These are phyloP conservation scores for Cydia splendana DNA, from an alignment of 1,140 invertebrate species.

Conservation along the genomic window DNA sequence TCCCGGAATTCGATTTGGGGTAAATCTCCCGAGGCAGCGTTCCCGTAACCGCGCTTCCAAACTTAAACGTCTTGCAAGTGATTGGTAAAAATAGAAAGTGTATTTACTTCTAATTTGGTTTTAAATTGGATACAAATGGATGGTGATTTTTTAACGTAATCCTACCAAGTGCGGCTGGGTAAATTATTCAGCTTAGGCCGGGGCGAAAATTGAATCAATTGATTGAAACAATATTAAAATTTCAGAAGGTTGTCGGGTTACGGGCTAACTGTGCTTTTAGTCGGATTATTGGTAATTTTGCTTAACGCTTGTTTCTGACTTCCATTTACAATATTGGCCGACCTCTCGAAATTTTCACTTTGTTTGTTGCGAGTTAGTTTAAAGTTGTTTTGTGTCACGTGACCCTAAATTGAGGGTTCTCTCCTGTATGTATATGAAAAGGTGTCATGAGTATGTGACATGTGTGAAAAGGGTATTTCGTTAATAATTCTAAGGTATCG, in stretches of 20 bases:
- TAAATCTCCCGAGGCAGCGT: slow-evolving; percentile 66
- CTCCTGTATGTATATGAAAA: background rate
- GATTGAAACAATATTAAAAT: slow-evolving; percentile 30
- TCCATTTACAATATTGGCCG: slow-evolving; percentile 1
- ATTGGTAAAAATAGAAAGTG: slow-evolving; percentile 64
- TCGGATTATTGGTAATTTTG: slow-evolving; percentile 28
- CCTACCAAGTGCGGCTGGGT: slow-evolving; percentile 39
- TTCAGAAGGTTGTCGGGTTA: slow-evolving; percentile 19
- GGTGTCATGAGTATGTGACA: background rate
- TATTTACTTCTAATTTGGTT: slow-evolving; percentile 73
- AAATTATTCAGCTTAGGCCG: slow-evolving; percentile 53
- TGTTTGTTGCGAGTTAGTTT: background rate
- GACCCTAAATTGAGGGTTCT: background rate
- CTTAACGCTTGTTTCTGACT: slow-evolving; percentile 4
- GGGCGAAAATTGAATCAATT: slow-evolving; percentile 52
- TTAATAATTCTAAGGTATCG: no score
- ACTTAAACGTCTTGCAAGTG: slow-evolving; percentile 57
- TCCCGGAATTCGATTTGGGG: slow-evolving; percentile 69
- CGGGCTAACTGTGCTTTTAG: slow-evolving; percentile 22
- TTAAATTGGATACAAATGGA: slow-evolving; percentile 71
- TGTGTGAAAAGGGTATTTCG: background rate
- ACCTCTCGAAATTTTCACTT: slow-evolving; percentile 3
- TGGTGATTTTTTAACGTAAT: slow-evolving; percentile 55
- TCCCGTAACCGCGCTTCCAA: slow-evolving; percentile 48
- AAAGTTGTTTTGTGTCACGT: background rate